Base-by-base conservation (phyloP, 23 tunicate genomes). In the Aplidium turbinatum region DNA sequence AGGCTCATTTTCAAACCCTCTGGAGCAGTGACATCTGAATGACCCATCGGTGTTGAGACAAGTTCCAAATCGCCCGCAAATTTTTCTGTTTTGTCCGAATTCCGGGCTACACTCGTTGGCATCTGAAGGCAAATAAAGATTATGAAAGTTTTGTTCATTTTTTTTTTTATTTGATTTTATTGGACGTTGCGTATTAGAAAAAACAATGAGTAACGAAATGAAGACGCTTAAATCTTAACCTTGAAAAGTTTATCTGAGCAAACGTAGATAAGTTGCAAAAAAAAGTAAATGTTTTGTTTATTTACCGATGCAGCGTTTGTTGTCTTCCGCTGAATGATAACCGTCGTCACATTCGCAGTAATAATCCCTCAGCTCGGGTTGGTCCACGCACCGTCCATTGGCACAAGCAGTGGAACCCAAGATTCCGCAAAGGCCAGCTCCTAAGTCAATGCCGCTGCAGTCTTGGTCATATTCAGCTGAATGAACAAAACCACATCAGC, bases 281-380 rank as follows among this genome's bases (percentile, higher is more conserved):
- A n/a, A 55, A 55, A 18, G 23, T 20, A 11, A 55, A 6, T 9
- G 61, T 5, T 54, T 54, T 60, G 38, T 9, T 26, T 38, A 26
- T 30, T 71, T 56, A 91, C 97, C 97, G 23, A 81, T 58, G 66
- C 99, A 94, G 48, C 63, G 38, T 36, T 84, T 72, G 45, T 64
- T 47, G 73, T 87, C 89, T 7, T 31, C 90, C 0, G 85, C 25
- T 34, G 75, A 58, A 0, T 39, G 46, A 78, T 82, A 94, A 1
- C 99, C 99, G n/a, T 45, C 82, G 58, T 87, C 81, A 33, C 99
- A 94, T 31, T 79, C 77, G 51, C 99, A 94, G 33, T 38, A 73
- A 66, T 73, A 87, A 33, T 40, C 50, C 38, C 64, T 71, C 35
- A 50, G 40, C 48, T 77, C 89, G 0, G 76, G 89, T 42, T 68